Conservation (phyloP, 2,888 invertebrate species). For the Drosophila nigricruria region DNA sequence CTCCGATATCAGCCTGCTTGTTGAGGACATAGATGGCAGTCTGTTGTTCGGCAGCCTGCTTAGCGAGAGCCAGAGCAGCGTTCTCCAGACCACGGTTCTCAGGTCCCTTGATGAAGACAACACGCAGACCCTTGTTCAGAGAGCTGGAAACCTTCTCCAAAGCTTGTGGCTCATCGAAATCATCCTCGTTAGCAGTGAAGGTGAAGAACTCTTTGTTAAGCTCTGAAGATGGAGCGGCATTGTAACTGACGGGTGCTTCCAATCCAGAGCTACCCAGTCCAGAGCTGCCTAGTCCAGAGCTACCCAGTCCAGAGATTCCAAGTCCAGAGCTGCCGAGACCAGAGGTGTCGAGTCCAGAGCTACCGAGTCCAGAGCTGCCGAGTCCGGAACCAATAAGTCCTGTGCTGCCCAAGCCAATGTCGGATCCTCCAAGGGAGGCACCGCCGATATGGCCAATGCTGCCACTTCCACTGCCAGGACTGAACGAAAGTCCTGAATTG, state of each 20-base stretch:
- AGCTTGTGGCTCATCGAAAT: constrained; percentile 66
- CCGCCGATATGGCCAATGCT: constrained; percentile 27
- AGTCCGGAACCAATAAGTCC: constrained; percentile 39
- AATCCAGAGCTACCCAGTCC: constrained; percentile 35
- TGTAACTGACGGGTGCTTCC: constrained; percentile 58
- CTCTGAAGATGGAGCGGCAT: constrained; percentile 61
- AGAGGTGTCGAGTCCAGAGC: constrained; percentile 18
- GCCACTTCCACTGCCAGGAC: constrained; percentile 69
- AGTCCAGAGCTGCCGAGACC: constrained; percentile 28
- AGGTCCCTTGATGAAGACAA: constrained; percentile 84
- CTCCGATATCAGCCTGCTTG: constrained; percentile 79
- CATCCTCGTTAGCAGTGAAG: constrained; percentile 80
- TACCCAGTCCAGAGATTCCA: constrained; percentile 18
- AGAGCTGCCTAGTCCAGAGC: constrained; percentile 17
- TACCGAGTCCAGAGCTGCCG: constrained; percentile 27
- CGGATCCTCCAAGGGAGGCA: constrained; percentile 30
- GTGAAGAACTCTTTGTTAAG: constrained; percentile 79
- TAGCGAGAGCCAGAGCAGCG: constrained; percentile 81
- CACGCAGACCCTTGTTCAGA: constrained; percentile 79
- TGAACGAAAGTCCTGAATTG: constrained; percentile 70
- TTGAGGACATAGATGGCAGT: constrained; percentile 84
- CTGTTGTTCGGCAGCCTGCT: constrained; percentile 82
- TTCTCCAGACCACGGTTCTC: constrained; percentile 82
- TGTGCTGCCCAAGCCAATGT: constrained; percentile 28
- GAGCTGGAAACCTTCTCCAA: constrained; percentile 57